Evolutionary conservation across 2,888 invertebrate genomes (phyloP), one percentile per base, ranked within the genome.

Genomic region (Apamea epomidion): DNA sequence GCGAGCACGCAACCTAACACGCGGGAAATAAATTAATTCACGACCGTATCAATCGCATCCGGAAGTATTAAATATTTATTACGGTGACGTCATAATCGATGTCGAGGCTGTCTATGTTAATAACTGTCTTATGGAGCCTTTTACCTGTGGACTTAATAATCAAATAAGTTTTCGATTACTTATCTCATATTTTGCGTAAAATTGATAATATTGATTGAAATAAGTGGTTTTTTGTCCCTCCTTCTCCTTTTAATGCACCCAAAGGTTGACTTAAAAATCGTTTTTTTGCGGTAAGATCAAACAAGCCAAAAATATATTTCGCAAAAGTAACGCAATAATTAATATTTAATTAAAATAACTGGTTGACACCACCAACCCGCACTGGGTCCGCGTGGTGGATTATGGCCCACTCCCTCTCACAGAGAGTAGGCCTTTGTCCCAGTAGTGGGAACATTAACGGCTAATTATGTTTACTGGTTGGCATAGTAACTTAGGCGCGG

Each of bases 41-140:
- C 29, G 21, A 51, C 62, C 45, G 21, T 74, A 48, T 78, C 69
- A 29, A 81, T 65, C 64, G 65, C 32, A 72, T 74, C 76, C 85
- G 86, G 82, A 86, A 81, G 64, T 85, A 81, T 78, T 85, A 1
- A 81, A 86, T 81, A 84, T 87, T 76, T 73, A 81, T 78, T 64
- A 29, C 25, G 7, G 58, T 76, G 76, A 76, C 71, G 78, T 74
- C 78, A 76, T 32, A 10, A 75, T 72, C 16, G 70, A 45, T 78
- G 74, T 45, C 80, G 73, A 78, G 77, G 51, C 16, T 74, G 60
- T 18, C 18, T 73, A 74, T 76, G n/a, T 71, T 69, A 76, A 60
- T 68, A 18, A 29, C 16, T 48, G n/a, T 72, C 16, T 29, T 25
- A n/a, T 5, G 71, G 67, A 54, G 25, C 32, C 45, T 29, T 74